phyloP scores from a whole-genome alignment of 1,140 invertebrate species.

The Penaeus indicus region DNA sequence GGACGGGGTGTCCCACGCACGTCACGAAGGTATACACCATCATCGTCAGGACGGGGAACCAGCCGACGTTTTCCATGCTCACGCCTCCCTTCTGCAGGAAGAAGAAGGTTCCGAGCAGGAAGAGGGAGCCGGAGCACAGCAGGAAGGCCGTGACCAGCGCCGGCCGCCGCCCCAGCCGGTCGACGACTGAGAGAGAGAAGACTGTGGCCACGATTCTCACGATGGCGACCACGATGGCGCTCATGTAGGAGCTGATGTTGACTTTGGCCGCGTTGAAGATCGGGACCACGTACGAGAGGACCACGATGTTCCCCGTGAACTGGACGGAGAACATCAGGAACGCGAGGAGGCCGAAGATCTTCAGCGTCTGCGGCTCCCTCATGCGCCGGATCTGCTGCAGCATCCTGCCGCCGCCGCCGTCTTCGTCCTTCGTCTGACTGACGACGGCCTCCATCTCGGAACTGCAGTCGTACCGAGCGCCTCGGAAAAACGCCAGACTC shows the following conservation, averaged over 20 bases:
- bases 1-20: neutral
- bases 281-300: neutral
- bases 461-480: neutral
- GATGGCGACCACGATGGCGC: neutral
- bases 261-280: neutral
- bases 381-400: neutral
- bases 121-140: neutral
- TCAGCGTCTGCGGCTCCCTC: neutral
- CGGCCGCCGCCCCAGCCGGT: neutral
- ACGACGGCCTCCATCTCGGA: neutral
- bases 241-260: neutral
- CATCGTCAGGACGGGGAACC: neutral
- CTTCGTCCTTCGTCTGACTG: neutral
- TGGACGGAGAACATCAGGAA: neutral
- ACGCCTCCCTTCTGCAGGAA: neutral
- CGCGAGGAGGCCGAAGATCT: neutral
- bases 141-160: neutral
- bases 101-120: neutral
- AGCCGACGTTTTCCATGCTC: neutral
- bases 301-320: constrained; percentile 17
- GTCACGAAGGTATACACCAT: neutral
- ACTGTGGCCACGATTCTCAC: neutral
- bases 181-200: neutral
- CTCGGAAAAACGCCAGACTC: neutral
- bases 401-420: neutral